Evolutionary conservation across 2,113 vertebrate species (phyloP).

Genomic region (Cyanistes caeruleus): DNA sequence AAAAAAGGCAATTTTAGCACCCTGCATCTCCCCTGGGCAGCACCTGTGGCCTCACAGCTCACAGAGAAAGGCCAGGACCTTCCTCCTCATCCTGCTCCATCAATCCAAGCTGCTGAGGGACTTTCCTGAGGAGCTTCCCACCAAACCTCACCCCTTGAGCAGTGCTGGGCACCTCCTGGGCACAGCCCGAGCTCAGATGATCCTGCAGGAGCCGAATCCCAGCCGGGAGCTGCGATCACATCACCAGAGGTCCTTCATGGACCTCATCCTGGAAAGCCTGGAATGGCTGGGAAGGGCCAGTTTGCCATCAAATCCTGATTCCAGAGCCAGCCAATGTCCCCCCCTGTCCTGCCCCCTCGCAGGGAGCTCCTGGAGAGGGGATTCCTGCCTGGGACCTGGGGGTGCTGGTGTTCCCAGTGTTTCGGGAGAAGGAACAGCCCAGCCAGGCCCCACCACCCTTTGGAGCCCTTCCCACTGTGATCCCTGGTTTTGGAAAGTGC

Average conservation of each 20-base stretch:
- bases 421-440: not conserved
- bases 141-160: not conserved
- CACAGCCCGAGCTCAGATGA: no score
- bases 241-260: not conserved
- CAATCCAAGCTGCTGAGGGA: not conserved
- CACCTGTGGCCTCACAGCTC: not conserved
- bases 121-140: not conserved
- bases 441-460: accelerated
- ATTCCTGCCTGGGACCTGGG: accelerated
- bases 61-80: not conserved
- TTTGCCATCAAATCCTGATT: not conserved
- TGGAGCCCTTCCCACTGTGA: not conserved
- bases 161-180: no score
- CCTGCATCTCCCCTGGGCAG: accelerated
- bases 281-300: not conserved
- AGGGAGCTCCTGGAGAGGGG: accelerated
- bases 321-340: not conserved
- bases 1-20: not conserved
- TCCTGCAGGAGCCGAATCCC: not conserved
- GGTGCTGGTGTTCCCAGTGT: accelerated
- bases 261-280: not conserved
- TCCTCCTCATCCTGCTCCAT: not conserved
- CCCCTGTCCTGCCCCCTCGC: not conserved
- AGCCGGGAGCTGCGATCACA: not conserved
- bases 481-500: accelerated